These are phyloP conservation scores for Sitophilus oryzae DNA, from an alignment of 1,140 invertebrate species.

Conservation along the genomic window DNA sequence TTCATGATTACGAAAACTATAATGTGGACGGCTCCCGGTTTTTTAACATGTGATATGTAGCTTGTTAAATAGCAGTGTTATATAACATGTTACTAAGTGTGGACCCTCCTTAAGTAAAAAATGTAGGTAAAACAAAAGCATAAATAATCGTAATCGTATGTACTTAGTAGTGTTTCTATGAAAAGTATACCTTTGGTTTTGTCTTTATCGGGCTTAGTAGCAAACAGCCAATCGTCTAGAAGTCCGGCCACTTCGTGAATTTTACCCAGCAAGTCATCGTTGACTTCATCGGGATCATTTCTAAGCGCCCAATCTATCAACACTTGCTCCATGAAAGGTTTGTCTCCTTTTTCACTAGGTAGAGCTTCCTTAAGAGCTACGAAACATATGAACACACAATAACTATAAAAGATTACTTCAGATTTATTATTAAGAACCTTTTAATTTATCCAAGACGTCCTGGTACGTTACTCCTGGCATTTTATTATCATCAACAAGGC, in stretches of 20 bases:
- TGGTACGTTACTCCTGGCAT: constrained; percentile 24
- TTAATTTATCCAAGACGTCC: constrained; percentile 26
- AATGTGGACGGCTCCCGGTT: too few relatives aligned
- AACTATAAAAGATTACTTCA: background rate
- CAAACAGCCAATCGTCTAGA: constrained; percentile 17
- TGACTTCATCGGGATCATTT: constrained; percentile 29
- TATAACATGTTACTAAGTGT: too few relatives aligned
- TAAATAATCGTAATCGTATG: too few relatives aligned
- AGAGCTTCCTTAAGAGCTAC: too few relatives aligned
- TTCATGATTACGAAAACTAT: too few relatives aligned
- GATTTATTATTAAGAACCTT: constrained; percentile 11
- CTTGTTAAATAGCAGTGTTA: too few relatives aligned
- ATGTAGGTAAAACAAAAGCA: too few relatives aligned
- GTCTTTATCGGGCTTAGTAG: background rate
- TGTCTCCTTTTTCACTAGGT: constrained; percentile 7
- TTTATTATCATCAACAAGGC: constrained; percentile 15
- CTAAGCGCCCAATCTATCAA: constrained; percentile 31
- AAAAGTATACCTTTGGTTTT: background rate
- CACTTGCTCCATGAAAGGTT: constrained; percentile 25
- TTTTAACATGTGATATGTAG: too few relatives aligned
- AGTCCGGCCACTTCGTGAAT: constrained; percentile 26
- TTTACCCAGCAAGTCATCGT: constrained; percentile 25
- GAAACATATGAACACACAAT: too few relatives aligned
- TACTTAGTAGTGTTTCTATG: too few relatives aligned
- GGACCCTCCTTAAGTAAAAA: too few relatives aligned